phyloP scores from a whole-genome alignment of 1,140 invertebrate genomes.

The Dryas iulia region DNA sequence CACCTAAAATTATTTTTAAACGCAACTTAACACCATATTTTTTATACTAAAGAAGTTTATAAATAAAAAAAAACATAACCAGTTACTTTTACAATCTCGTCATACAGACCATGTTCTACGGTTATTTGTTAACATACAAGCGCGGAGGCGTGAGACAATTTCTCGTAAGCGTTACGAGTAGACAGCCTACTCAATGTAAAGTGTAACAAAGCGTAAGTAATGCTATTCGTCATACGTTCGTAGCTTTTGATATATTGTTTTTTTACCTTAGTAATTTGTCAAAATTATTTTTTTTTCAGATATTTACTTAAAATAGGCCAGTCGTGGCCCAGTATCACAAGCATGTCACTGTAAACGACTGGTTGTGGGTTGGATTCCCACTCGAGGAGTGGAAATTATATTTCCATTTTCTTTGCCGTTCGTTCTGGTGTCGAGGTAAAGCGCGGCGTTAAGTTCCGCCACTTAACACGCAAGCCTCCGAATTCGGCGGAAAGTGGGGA shows the following conservation, averaged over 20 bases:
- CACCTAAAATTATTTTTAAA: no score
- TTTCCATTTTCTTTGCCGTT: no score
- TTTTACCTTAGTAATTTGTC: background rate
- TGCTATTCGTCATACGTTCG: background rate
- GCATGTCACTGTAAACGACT: no score
- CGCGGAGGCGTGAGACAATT: conserved; percentile 26
- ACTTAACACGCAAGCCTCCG: no score
- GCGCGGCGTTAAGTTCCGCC: no score
- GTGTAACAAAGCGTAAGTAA: background rate
- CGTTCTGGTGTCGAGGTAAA: no score
- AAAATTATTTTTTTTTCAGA: background rate
- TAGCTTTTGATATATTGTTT: background rate
- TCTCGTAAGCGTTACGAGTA: background rate
- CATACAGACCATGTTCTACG: conserved; percentile 7
- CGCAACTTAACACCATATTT: no score
- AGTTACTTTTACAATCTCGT: background rate
- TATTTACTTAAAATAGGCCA: background rate
- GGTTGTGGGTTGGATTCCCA: no score
- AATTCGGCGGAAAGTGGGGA: no score
- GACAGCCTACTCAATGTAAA: background rate
- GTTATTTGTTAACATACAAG: conserved; percentile 18
- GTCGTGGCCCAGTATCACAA: no score
- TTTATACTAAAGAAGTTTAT: background rate
- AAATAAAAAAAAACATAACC: background rate
- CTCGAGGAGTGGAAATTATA: no score